phyloP scores from a whole-genome alignment of 2,113 vertebrate species.

The Tiliqua scincoides region DNA sequence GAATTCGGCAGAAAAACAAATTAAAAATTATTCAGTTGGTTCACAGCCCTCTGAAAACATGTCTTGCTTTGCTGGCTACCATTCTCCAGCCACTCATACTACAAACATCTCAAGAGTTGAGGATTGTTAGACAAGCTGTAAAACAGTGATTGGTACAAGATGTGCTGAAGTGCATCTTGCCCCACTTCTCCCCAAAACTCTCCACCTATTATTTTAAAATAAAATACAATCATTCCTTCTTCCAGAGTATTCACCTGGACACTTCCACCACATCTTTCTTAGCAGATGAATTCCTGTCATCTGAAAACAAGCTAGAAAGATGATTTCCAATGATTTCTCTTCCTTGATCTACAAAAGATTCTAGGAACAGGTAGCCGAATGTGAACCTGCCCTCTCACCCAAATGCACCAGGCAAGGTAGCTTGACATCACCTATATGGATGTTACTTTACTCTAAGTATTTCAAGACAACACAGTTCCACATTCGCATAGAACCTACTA shows the following conservation, averaged over 20 bases:
- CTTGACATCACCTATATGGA: neutral
- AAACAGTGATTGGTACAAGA: neutral
- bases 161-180: neutral
- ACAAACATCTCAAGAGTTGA: neutral
- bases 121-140: neutral
- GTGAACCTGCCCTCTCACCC: neutral
- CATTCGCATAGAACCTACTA: neutral
- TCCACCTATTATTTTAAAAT: neutral
- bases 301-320: neutral
- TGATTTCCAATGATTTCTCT: neutral
- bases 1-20: neutral
- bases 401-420: neutral
- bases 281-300: neutral
- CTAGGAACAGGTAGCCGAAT: neutral
- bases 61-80: neutral
- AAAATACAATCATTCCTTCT: neutral
- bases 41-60: neutral
- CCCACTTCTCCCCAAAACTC: neutral
- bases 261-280: neutral
- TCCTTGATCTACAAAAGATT: neutral
- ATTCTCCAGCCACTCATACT: neutral
- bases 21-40: neutral
- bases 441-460: neutral
- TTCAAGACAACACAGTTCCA: neutral
- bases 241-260: neutral